Base-by-base conservation (phyloP, 2,113 vertebrate genomes). In the Leucoraja erinaceus region DNA sequence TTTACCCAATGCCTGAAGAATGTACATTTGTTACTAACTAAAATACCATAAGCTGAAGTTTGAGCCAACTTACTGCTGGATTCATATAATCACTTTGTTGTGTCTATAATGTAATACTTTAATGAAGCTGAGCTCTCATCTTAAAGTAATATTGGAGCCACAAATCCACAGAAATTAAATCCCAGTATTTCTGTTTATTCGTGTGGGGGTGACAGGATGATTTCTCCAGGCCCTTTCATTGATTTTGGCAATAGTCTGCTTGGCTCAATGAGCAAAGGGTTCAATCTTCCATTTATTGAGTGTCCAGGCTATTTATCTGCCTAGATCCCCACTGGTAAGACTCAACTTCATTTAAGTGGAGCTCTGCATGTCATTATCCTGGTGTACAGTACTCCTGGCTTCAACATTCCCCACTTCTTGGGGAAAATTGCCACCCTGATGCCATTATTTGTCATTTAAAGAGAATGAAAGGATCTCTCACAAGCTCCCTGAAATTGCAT, bases 1-100 rank as follows among this genome's bases (percentile, higher is more conserved):
- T 68, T 90, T n/a, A 72, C 33, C 66, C 9, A 72, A 91, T 54
- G 38, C 8, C 22, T 18, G 25, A 47, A 72, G 33, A 72, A 47
- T 72, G 66, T 66, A 72, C 33, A 72, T 91, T 72, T 47, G 63
- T 72, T 91, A 47, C 66, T 91, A 66, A 72, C 70, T 91, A 72
- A 91, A 72, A 72, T 91, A 66, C 22, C 31, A 22, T 72, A 47
- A 72, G 66, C 3, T 72, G 31, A n/a, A 61, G 22, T 91, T 91
- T 91, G 63, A 70, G 68, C 66, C 9, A 25, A 91, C 3, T 11
- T 10, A 72, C 66, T 72, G 20, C 31, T 25, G 61, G 31, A 91
- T 72, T 91, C 70, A 68, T 47, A 38, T 25, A 61, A 86, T n/a
- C 20, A 91, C 68, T 22, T 66, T 72, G 61, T 33, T 63, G 66